A percentile compares a stretch with the other conserved stretches of the same genome.
Evolutionary conservation across 2,888 invertebrate species (phyloP).

Genomic region (Atethmia centrago): DNA sequence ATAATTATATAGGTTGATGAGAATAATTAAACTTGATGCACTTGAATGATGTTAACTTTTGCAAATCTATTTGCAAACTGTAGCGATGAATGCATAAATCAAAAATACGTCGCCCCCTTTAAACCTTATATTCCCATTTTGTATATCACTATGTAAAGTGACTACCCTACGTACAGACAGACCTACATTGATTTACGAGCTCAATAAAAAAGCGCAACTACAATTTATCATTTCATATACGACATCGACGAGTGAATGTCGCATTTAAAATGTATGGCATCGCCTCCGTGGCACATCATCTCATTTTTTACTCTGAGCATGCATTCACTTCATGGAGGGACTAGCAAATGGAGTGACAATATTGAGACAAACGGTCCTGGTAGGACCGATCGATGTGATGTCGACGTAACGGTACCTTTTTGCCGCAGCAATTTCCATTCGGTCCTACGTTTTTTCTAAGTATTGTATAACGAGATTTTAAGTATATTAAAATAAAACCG

Average conservation of each 20-base stretch:
- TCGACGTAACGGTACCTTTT: not conserved
- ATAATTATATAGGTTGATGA: not conserved
- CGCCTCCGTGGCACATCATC: constrained; percentile 39
- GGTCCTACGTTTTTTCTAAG: too few relatives aligned
- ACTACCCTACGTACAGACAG: not conserved
- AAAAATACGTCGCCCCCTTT: not conserved
- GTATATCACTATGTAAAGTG: constrained; percentile 17
- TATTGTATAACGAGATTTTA: not conserved
- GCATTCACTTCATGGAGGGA: constrained; percentile 21
- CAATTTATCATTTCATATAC: constrained; percentile 59
- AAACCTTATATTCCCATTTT: constrained; percentile 15
- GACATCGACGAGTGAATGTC: constrained; percentile 43
- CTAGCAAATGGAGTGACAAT: constrained; percentile 22
- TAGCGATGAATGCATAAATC: not conserved
- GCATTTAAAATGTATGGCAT: constrained; percentile 55
- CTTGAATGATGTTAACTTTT: not conserved
- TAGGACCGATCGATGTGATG: not conserved
- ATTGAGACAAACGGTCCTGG: not conserved
- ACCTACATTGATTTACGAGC: constrained; percentile 38
- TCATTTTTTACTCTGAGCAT: constrained; percentile 49
- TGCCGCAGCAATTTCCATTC: not conserved
- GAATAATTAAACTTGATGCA: not conserved
- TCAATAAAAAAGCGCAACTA: constrained; percentile 49
- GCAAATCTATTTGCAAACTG: not conserved
- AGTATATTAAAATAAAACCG: not conserved